Percentiles rank a stretch among this genome's conserved stretches.
Evolutionary conservation across 2,888 invertebrate species (phyloP).

Genomic region (Mythimna pallens): DNA sequence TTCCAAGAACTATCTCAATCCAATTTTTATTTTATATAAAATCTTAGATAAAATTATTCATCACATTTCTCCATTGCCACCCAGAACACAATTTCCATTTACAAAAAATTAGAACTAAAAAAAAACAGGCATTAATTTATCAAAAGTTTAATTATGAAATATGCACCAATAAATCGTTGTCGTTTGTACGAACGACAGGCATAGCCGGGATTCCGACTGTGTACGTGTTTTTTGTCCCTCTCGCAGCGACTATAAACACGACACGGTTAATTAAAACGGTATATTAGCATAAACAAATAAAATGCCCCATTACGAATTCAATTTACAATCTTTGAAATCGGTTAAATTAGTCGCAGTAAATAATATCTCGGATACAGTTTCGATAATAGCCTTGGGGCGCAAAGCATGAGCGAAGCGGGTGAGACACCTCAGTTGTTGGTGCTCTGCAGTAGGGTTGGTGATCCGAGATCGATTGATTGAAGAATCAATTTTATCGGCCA

Average conservation of each 20-base stretch:
- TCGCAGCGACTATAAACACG: slow-evolving; percentile 73
- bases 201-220: slow-evolving; percentile 75
- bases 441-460: too few species aligned
- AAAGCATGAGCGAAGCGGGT: slow-evolving; percentile 45
- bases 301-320: slow-evolving; percentile 90
- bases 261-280: slow-evolving; percentile 87
- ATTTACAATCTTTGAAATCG: slow-evolving; percentile 89
- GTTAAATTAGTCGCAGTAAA: slow-evolving; percentile 90
- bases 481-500: too few species aligned
- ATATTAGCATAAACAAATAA: slow-evolving; percentile 91
- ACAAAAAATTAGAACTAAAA: slow-evolving; percentile 66
- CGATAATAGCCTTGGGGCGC: slow-evolving; percentile 75
- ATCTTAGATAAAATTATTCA: slow-evolving; percentile 44
- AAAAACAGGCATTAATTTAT: slow-evolving; percentile 77
- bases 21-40: neutral
- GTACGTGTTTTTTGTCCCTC: slow-evolving; percentile 67
- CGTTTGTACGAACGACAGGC: slow-evolving; percentile 69
- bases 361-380: slow-evolving; percentile 84
- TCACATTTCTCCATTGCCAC: slow-evolving; percentile 64
- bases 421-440: neutral
- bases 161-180: slow-evolving; percentile 84
- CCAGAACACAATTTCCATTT: slow-evolving; percentile 66
- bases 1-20: neutral
- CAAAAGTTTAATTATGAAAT: slow-evolving; percentile 84
- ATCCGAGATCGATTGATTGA: too few species aligned